Percentiles rank a stretch among this genome's conserved stretches.
Evolutionary conservation across 2,113 vertebrate genomes (phyloP).

Genomic region (Pandion haliaetus): DNA sequence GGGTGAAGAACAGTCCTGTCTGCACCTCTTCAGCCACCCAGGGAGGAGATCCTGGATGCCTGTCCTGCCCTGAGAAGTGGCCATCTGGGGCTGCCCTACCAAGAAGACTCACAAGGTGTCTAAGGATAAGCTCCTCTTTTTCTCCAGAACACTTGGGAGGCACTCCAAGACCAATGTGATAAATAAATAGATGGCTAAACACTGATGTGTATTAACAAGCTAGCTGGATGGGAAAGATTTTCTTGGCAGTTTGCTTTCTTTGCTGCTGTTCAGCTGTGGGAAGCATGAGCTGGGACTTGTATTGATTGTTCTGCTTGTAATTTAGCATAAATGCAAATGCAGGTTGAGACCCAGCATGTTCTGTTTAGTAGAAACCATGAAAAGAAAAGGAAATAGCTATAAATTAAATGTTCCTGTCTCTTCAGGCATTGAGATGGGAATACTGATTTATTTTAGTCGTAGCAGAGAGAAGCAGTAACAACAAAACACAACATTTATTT

Average conservation of each 20-base stretch:
- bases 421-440: conserved; percentile 59
- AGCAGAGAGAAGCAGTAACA: conserved; percentile 49
- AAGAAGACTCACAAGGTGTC: neutral
- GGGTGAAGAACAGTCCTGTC: neutral
- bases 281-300: neutral
- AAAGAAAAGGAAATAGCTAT: conserved; percentile 65
- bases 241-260: neutral
- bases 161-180: neutral
- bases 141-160: neutral
- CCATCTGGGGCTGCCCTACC: neutral
- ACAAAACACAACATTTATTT: conserved; percentile 26
- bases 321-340: conserved; percentile 69
- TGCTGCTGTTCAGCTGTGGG: neutral
- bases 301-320: conserved; percentile 11
- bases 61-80: neutral
- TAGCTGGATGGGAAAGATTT: neutral
- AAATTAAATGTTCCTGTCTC: conserved; percentile 73
- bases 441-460: conserved; percentile 60
- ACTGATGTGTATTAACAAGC: neutral
- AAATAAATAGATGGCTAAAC: neutral
- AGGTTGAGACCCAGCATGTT: conserved; percentile 65
- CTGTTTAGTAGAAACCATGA: conserved; percentile 62
- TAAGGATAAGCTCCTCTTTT: neutral
- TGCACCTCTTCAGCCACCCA: neutral
- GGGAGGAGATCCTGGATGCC: neutral